Conservation (phyloP, 2,113 vertebrate genomes). For the Xenopus tropicalis region UCB_Xtro_10.0 CM004452.2:11140001-11140500, state of each 20-base stretch:
- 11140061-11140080: background rate
- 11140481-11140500: background rate
- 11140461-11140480: background rate
- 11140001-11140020: constrained; percentile 6
- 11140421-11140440: background rate
- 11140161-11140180: background rate
- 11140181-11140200: background rate
- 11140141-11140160: background rate
- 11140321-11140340: background rate
- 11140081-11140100: background rate
- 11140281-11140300: constrained; percentile 19
- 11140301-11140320: background rate
- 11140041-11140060: background rate
- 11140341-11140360: constrained; percentile 19
- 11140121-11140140: background rate
- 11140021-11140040: background rate
- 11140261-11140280: constrained; percentile 13
- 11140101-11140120: background rate
- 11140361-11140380: no score
- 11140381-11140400: constrained; percentile 2
- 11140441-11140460: background rate
- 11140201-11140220: background rate
- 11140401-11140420: background rate
- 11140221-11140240: background rate
- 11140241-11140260: background rate